A percentile compares a stretch with the other conserved stretches of the same genome.
Conservation (phyloP, 2,113 vertebrate genomes). For the Vulpes lagopus region DNA sequence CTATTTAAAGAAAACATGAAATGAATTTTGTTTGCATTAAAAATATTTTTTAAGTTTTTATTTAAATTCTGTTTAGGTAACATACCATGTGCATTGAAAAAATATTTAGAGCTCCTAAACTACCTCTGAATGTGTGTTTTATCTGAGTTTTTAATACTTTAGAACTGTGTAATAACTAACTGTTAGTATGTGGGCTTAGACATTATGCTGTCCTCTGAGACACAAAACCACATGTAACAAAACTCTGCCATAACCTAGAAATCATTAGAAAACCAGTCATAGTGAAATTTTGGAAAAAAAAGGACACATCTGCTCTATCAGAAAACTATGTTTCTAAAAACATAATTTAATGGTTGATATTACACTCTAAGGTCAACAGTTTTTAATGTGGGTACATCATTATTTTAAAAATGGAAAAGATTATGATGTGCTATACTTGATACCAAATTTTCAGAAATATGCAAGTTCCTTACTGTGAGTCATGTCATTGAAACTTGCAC, state of each 20-base stretch:
- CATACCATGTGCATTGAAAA: neutral
- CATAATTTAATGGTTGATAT: neutral
- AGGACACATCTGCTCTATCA: neutral
- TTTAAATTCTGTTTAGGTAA: neutral
- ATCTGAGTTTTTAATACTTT: neutral
- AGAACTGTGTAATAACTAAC: neutral
- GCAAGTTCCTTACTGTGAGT: neutral
- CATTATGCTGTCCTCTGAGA: neutral
- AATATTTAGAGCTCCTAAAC: conserved; percentile 26
- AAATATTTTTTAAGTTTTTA: neutral
- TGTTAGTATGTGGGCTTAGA: neutral
- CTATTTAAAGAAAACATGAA: conserved; percentile 56
- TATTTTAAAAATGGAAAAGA: conserved; percentile 47
- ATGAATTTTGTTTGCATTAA: neutral
- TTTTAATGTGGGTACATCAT: neutral
- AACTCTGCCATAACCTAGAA: neutral
- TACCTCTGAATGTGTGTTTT: neutral
- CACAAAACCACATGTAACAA: neutral
- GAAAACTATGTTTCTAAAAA: neutral
- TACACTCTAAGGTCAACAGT: neutral
- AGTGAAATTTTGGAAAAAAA: conserved; percentile 12
- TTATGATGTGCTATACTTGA: neutral
- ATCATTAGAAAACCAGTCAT: neutral
- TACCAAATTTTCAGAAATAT: neutral
- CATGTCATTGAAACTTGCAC: neutral